Base-by-base conservation (phyloP, 2,888 invertebrate genomes). In the Neria commutata region DNA sequence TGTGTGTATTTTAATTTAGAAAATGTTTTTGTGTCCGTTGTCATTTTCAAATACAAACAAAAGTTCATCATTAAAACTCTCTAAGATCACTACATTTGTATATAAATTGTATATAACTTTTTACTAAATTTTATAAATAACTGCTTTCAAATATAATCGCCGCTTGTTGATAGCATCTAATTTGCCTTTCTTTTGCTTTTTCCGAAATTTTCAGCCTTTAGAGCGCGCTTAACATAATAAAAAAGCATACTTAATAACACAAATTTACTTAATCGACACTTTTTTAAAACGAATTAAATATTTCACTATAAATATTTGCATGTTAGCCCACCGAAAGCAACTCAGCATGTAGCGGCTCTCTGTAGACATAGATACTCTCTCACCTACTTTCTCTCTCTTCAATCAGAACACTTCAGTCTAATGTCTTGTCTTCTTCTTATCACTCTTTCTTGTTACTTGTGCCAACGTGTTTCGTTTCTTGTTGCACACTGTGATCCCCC, bases 181-280 rank as follows among this genome's bases (percentile, higher is more conserved):
- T 42, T 56, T 26, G 33, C 33, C 29, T 34, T 45, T 47, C 40
- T 57, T 48, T 57, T 48, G 11, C 14, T 51, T 33, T 51, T 19
- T 19, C n/a, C 17, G 14, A 42, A 62, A 60, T 56, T 70, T 74
- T 70, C 69, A 75, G 77, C 75, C 57, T 72, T 67, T 68, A 69
- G 72, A 69, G 66, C 67, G 67, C 65, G 63, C 66, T 56, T 67
- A 64, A n/a, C n/a, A n/a, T n/a, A n/a, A n/a, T n/a, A n/a, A n/a
- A n/a, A n/a, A n/a, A n/a, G n/a, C n/a, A n/a, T n/a, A n/a, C n/a
- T n/a, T n/a, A n/a, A n/a, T n/a, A n/a, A n/a, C n/a, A n/a, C 55
- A 54, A 47, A 11, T 52, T 51, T 52, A 58, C 57, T 21, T 33
- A 25, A 21, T 16, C 17, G 42, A 17, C 21, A 42, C 17, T 4